A percentile compares a stretch with the other conserved stretches of the same genome.
Conservation (phyloP, 2,113 vertebrate species). For the Ophiodon elongatus region DNA sequence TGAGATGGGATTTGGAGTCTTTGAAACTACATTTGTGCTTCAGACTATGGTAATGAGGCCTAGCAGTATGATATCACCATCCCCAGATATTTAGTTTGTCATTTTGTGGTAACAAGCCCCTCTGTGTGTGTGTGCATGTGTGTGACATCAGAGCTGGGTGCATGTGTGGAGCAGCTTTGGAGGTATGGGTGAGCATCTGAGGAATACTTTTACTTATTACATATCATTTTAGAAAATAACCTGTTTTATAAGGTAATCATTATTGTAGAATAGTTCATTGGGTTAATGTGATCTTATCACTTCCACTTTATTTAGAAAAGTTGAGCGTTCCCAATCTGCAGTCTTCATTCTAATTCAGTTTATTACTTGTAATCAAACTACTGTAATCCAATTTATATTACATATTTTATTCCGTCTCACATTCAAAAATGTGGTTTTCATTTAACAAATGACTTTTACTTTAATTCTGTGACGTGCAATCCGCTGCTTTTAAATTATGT, state of each 20-base stretch:
- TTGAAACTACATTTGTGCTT: conserved; percentile 77
- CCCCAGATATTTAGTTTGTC: conserved; percentile 78
- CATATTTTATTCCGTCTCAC: background rate
- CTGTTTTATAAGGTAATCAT: conserved; percentile 16
- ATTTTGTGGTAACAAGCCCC: conserved; percentile 70
- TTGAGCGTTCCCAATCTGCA: background rate
- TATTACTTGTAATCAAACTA: background rate
- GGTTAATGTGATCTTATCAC: background rate
- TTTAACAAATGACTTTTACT: background rate
- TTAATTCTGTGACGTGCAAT: background rate
- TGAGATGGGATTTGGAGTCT: conserved; percentile 74
- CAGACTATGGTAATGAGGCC: conserved; percentile 77
- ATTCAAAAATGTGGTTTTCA: background rate
- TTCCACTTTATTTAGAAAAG: conserved; percentile 24
- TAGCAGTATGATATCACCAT: conserved; percentile 74
- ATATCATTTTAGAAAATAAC: conserved; percentile 27
- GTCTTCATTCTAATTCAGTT: background rate
- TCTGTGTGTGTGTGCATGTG: conserved; percentile 43
- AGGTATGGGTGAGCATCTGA: background rate
- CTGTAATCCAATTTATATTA: background rate
- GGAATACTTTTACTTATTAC: conserved; percentile 30
- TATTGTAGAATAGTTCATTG: background rate
- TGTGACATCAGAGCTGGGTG: conserved; percentile 17
- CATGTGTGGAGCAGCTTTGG: conserved; percentile 22
- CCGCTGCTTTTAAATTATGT: conserved; percentile 3